Conservation (phyloP, 2,888 invertebrate species). For the Catocala nupta region DNA sequence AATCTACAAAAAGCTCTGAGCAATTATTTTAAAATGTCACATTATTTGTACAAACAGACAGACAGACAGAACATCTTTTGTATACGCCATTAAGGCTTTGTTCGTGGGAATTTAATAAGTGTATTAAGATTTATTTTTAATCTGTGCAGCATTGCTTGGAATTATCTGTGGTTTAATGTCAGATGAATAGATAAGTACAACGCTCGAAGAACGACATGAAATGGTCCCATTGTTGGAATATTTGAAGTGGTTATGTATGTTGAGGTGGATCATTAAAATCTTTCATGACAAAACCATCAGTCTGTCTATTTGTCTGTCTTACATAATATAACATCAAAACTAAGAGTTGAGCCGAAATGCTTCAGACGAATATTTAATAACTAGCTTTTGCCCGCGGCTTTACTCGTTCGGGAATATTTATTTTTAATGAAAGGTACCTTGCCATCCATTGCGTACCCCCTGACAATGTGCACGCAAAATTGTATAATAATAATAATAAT, state of each 20-base stretch:
- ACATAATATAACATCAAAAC: too few species aligned
- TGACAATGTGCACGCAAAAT: too few species aligned
- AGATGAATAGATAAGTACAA: constrained; percentile 15
- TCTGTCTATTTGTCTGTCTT: too few species aligned
- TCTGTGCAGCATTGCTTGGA: constrained; percentile 32
- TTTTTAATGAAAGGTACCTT: too few species aligned
- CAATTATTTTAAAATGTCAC: constrained; percentile 72
- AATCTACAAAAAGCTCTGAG: constrained; percentile 41
- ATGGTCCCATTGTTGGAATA: background rate
- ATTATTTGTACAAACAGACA: constrained; percentile 56
- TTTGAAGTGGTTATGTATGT: background rate
- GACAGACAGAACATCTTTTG: constrained; percentile 40
- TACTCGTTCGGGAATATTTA: too few species aligned
- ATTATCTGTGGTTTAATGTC: constrained; percentile 41
- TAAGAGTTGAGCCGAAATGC: too few species aligned
- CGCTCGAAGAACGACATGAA: background rate
- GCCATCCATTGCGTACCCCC: too few species aligned
- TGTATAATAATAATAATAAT: too few species aligned
- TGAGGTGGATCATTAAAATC: background rate
- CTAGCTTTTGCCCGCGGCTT: too few species aligned
- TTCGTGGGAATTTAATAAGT: constrained; percentile 56
- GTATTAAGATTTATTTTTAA: constrained; percentile 50
- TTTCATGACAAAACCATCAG: background rate
- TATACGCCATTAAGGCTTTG: constrained; percentile 47
- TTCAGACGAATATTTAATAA: too few species aligned